phyloP scores from a whole-genome alignment of 2,113 vertebrate genomes.

The Xenus cinereus region DNA sequence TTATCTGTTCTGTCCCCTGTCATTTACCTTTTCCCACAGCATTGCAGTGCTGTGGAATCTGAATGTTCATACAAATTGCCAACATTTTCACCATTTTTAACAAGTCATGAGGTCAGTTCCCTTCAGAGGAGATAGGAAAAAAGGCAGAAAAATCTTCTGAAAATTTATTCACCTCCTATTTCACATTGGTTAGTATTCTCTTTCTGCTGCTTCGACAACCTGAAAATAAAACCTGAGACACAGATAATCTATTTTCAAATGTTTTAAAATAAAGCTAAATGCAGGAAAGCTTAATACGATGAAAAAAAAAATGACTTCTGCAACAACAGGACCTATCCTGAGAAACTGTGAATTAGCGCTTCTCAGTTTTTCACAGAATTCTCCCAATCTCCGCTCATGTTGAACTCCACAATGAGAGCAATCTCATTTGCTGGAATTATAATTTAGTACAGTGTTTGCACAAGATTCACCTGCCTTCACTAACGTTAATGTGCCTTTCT shows the following conservation, averaged over 20 bases:
- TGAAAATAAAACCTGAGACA: not conserved
- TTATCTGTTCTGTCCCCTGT: not conserved
- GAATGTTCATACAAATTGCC: not conserved
- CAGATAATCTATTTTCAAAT: not conserved
- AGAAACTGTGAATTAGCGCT: not conserved
- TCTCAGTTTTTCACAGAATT: not conserved
- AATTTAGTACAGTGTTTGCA: not conserved
- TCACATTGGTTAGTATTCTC: not conserved
- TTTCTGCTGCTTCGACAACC: not conserved
- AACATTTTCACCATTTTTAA: not conserved
- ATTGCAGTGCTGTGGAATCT: not conserved
- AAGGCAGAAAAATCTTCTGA: not conserved
- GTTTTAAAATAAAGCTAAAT: not conserved
- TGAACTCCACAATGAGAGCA: not conserved
- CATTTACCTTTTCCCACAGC: not conserved
- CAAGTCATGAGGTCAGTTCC: not conserved
- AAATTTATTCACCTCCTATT: not conserved
- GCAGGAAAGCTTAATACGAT: not conserved
- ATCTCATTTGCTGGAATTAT: not conserved
- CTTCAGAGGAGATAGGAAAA: not conserved
- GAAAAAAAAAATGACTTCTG: not conserved
- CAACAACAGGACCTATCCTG: not conserved
- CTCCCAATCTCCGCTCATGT: rapidly evolving
- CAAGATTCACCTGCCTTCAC: not conserved
- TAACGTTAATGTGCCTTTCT: not conserved